Evolutionary conservation across 2,888 invertebrate species (phyloP), one percentile per base, ranked within the genome.

Genomic region (Bellardia bayeri): DNA sequence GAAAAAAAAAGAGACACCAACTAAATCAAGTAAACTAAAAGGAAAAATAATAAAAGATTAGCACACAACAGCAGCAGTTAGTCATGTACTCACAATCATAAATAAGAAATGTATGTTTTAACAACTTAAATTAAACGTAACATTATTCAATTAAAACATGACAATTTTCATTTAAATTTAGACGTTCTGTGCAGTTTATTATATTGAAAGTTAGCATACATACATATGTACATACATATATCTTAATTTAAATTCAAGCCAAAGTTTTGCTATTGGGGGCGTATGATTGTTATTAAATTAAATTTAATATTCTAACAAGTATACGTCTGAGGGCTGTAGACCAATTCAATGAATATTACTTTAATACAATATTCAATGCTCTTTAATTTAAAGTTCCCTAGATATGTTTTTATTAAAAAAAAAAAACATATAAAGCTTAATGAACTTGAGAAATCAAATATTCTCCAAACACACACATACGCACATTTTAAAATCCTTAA

Each of bases 161-260:
- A 74, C 80, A 74, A 80, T 54, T 79, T 84, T 49, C 51, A 68
- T 79, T 84, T 84, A 79, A 79, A 79, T 84, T 84, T 61, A 30
- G 49, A 51, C 16, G 49, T 49, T 80, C 74, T 82, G 0, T 61
- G 30, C 30, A 5, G 2, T 61, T 69, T 2, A 68, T 23, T 23
- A 23, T 1, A n/a, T n/a, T n/a, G n/a, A n/a, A 23, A 23, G 23
- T 23, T 23, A n/a, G 33, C 3, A 23, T 23, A 23, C 23, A 23
- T 23, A 23, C 23, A 23, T 23, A 23, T 23, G 1, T 23, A 23
- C 23, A 23, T 23, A 23, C 1, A 1, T 23, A 23, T 23, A 23
- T 1, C 23, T 23, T 23, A 23, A 23, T 23, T 23, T 23, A 23
- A 23, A 23, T 23, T 23, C 23, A 23, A 23, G 23, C 1, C 23